phyloP scores from a whole-genome alignment of 2,888 invertebrate genomes.

The Cetonia aurata region DNA sequence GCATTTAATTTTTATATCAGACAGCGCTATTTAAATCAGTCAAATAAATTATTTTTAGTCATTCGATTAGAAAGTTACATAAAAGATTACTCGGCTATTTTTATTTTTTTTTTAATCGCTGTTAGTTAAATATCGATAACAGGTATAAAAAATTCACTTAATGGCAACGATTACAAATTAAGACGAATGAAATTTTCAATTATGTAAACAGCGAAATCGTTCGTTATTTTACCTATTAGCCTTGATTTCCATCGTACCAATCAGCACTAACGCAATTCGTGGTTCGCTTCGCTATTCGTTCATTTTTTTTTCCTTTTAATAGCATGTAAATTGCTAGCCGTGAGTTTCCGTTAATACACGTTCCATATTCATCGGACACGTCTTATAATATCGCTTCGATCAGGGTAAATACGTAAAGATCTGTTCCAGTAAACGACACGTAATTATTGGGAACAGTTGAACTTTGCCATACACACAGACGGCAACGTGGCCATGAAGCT shows the following conservation, averaged over 20 bases:
- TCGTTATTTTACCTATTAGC: conserved; percentile 30
- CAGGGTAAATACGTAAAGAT: conserved; percentile 35
- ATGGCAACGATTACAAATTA: background rate
- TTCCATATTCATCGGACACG: conserved; percentile 30
- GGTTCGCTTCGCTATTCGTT: conserved; percentile 10
- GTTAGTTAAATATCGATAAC: background rate
- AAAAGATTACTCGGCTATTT: too few species aligned
- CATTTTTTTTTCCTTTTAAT: conserved; percentile 18
- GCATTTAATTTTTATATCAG: too few species aligned
- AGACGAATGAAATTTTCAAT: background rate
- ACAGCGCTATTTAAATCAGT: too few species aligned
- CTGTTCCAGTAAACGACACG: conserved; percentile 36
- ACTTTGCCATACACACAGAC: conserved; percentile 45
- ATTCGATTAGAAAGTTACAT: too few species aligned
- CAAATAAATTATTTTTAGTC: too few species aligned
- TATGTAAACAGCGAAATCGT: conserved; percentile 14
- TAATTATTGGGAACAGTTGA: conserved; percentile 41
- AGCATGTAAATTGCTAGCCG: conserved; percentile 36
- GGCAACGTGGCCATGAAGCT: conserved; percentile 44
- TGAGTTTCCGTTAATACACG: conserved; percentile 36
- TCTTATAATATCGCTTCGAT: conserved; percentile 33
- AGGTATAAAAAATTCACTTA: background rate
- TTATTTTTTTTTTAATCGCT: too few species aligned
- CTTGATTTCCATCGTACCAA: conserved; percentile 12
- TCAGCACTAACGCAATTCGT: conserved; percentile 8